Percentiles rank a stretch among this genome's conserved stretches.
Evolutionary conservation across 2,113 vertebrate genomes (phyloP).

Genomic region (Gallinago undulata): DNA sequence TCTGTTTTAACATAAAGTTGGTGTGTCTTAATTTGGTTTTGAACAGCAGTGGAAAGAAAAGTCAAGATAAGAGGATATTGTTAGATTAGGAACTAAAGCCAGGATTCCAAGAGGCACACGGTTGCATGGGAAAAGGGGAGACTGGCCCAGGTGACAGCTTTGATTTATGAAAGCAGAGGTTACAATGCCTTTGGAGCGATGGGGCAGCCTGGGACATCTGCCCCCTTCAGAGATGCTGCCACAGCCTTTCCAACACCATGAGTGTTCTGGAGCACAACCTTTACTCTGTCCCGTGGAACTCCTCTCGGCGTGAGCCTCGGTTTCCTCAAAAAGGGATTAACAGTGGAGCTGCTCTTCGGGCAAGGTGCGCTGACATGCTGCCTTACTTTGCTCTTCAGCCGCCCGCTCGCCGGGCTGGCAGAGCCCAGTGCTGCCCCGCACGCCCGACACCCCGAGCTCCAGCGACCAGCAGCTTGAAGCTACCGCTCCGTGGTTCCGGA

Average conservation of each 20-base stretch:
- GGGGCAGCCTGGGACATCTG: neutral
- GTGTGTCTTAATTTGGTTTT: slow-evolving; percentile 62
- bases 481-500: neutral
- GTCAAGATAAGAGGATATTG: slow-evolving; percentile 29
- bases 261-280: neutral
- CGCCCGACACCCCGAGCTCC: neutral
- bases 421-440: neutral
- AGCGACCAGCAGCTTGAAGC: neutral
- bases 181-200: neutral
- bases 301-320: neutral
- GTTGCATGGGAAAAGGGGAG: neutral
- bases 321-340: neutral
- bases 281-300: neutral
- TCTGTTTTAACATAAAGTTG: slow-evolving; percentile 62
- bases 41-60: slow-evolving; percentile 45
- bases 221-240: neutral
- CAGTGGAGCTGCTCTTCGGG: neutral
- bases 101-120: neutral
- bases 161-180: neutral
- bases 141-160: neutral
- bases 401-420: neutral
- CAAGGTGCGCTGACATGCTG: neutral
- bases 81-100: neutral
- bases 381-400: neutral
- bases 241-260: neutral